Conservation (phyloP, 2,113 vertebrate species). For the Sapajus apella region DNA sequence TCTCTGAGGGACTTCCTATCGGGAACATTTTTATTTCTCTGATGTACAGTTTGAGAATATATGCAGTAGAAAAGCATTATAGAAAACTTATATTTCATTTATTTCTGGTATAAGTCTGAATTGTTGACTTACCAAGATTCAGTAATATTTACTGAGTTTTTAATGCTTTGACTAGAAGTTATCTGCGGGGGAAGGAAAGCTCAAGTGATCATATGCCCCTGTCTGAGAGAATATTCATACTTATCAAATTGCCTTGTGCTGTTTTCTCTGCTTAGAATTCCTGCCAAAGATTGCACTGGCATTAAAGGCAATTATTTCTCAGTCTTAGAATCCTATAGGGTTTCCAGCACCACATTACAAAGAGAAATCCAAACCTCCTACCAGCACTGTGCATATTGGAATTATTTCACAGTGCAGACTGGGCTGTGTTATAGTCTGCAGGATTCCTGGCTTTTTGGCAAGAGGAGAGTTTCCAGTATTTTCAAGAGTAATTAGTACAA, state of each 20-base stretch:
- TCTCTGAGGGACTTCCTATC: slow-evolving; percentile 17
- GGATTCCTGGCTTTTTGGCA: not conserved
- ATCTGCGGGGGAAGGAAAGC: not conserved
- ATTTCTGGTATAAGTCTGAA: not conserved
- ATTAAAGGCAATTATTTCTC: slow-evolving; percentile 64
- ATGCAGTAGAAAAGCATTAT: not conserved
- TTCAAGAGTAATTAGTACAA: not conserved
- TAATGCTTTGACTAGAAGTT: slow-evolving; percentile 29
- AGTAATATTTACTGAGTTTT: not conserved
- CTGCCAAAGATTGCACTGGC: slow-evolving; percentile 49
- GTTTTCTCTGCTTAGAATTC: not conserved
- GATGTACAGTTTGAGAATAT: not conserved
- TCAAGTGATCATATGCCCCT: not conserved
- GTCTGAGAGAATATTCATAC: slow-evolving; percentile 15
- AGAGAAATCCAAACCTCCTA: not conserved
- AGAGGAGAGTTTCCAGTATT: not conserved
- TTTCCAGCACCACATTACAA: slow-evolving; percentile 21
- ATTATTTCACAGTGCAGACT: not conserved
- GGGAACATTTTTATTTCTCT: slow-evolving; percentile 31
- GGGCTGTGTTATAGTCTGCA: not conserved
- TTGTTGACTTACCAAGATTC: not conserved
- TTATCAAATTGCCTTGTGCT: slow-evolving; percentile 11
- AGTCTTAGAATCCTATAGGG: not conserved
- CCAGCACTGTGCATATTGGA: not conserved
- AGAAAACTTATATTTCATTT: not conserved